Percentiles rank a stretch among this genome's conserved stretches.
Evolutionary conservation across 2,888 invertebrate species (phyloP).

Genomic region (Melanargia galathea): DNA sequence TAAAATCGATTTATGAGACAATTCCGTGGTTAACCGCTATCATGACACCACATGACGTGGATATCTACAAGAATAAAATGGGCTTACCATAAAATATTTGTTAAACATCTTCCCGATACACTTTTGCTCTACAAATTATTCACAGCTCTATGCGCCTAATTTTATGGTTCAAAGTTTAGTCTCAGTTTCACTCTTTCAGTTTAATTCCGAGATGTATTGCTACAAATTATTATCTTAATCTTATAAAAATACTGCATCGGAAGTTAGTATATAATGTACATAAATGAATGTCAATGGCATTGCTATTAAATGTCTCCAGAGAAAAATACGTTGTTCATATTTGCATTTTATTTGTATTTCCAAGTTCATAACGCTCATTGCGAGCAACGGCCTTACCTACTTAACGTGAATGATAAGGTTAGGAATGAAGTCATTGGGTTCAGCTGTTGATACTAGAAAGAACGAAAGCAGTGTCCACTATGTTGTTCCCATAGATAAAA

Average conservation of each 20-base stretch:
- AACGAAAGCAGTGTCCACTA: neutral
- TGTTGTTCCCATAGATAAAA: too few species aligned
- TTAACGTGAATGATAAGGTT: conserved; percentile 13
- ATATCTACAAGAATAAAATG: neutral
- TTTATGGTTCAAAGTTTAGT: too few species aligned
- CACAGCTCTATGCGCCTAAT: too few species aligned
- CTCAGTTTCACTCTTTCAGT: too few species aligned
- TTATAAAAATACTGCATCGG: neutral
- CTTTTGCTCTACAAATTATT: too few species aligned
- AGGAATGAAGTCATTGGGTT: neutral
- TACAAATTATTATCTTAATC: neutral
- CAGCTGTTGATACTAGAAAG: neutral
- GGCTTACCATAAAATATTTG: neutral
- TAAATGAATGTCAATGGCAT: conserved; percentile 8
- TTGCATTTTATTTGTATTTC: conserved; percentile 17
- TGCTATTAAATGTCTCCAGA: conserved; percentile 7
- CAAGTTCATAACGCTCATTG: conserved; percentile 17
- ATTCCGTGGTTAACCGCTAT: conserved; percentile 16
- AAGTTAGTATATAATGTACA: neutral
- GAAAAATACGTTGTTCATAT: conserved; percentile 5
- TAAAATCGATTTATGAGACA: conserved; percentile 6
- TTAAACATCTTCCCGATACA: neutral
- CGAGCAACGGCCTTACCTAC: neutral
- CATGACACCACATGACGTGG: neutral
- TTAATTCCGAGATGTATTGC: neutral